A percentile compares a stretch with the other conserved stretches of the same genome.
Evolutionary conservation across 2,113 vertebrate genomes (phyloP).

Genomic region (Aramus guarauna): DNA sequence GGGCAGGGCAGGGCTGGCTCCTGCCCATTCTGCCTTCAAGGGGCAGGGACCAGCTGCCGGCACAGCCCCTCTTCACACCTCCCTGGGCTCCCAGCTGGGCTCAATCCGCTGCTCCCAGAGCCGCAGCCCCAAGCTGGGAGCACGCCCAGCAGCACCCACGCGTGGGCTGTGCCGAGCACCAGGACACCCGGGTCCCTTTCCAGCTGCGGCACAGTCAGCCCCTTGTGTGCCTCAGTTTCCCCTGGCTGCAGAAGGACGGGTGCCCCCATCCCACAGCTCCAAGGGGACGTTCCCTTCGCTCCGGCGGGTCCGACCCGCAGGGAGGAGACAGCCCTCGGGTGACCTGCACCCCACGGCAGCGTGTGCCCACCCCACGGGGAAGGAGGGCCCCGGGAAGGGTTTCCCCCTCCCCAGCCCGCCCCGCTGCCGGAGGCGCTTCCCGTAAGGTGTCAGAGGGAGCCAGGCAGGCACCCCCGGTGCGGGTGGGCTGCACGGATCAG

Average conservation of each 20-base stretch:
- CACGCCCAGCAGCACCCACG: not conserved
- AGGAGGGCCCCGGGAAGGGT: no score
- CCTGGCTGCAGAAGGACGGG: not conserved
- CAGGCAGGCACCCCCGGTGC: no score
- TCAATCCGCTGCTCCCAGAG: not conserved
- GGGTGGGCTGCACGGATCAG: no score
- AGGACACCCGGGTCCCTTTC: not conserved
- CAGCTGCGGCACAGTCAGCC: not conserved
- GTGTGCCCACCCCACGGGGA: not conserved
- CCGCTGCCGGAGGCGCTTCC: not conserved
- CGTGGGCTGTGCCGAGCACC: not conserved
- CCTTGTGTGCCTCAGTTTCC: not conserved
- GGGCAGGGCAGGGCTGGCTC: not conserved
- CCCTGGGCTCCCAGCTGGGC: not conserved
- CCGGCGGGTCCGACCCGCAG: not conserved
- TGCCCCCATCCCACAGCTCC: not conserved
- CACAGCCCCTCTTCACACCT: not conserved
- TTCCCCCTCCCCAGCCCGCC: rapidly evolving
- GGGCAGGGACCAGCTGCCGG: not conserved
- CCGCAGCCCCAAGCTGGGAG: not conserved
- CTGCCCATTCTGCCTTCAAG: not conserved
- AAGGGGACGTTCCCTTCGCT: not conserved
- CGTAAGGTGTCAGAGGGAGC: conserved; percentile 52
- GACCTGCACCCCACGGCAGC: not conserved
- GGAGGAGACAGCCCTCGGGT: not conserved